phyloP scores from a whole-genome alignment of 2,113 vertebrate species.

The Microtus ochrogaster region DNA sequence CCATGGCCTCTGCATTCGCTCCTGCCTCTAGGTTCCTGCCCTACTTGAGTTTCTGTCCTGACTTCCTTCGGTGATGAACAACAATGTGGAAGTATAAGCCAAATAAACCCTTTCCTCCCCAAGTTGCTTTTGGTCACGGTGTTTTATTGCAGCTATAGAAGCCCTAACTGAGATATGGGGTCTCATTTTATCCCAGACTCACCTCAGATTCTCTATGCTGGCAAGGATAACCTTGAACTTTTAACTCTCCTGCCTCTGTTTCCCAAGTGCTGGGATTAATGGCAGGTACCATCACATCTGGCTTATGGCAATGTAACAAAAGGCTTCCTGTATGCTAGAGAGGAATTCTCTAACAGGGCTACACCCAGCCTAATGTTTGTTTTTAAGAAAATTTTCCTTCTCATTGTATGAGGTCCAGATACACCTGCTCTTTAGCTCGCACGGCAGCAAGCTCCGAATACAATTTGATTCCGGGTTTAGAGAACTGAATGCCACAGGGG shows the following conservation, averaged over 20 bases:
- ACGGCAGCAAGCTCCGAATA: not conserved
- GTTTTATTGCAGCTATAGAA: not conserved
- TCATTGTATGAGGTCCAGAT: conserved; percentile 5
- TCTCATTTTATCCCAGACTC: not conserved
- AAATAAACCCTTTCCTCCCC: not conserved
- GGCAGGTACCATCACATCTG: not conserved
- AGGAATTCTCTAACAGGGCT: not conserved
- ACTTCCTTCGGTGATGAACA: not conserved
- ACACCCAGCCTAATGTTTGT: not conserved
- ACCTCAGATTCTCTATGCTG: not conserved
- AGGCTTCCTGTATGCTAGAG: not conserved
- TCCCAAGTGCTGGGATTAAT: not conserved
- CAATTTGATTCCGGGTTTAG: not conserved
- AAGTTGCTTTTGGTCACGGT: too few species aligned
- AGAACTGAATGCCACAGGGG: conserved; percentile 15
- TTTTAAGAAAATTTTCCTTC: conserved; percentile 15
- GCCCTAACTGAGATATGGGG: not conserved
- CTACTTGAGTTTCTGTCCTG: not conserved
- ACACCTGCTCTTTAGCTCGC: not conserved
- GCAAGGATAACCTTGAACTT: not conserved
- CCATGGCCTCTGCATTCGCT: not conserved
- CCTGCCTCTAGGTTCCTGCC: not conserved
- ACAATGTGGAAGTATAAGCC: not conserved
- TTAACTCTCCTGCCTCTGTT: not conserved
- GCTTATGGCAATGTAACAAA: not conserved